phyloP scores from a whole-genome alignment of 2,113 vertebrate species.

The Nanorana parkeri region DNA sequence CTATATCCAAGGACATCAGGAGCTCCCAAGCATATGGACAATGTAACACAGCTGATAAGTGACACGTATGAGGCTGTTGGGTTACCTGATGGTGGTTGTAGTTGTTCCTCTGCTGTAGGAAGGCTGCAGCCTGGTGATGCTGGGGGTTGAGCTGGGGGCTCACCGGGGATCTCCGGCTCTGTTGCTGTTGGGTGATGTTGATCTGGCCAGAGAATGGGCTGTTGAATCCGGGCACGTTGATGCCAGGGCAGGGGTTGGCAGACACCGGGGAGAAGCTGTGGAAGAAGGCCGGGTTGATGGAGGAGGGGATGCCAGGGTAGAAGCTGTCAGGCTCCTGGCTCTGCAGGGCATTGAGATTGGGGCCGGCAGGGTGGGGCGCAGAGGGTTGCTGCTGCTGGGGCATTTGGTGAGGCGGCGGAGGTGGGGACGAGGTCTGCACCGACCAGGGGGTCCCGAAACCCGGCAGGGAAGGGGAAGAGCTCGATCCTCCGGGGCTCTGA shows the following conservation, averaged over 20 bases:
- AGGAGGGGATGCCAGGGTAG: constrained; percentile 90
- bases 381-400: constrained; percentile 57
- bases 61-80: too few relatives aligned
- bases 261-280: constrained; percentile 90
- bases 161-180: constrained; percentile 86
- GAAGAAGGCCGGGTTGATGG: constrained; percentile 93
- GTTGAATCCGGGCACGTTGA: constrained; percentile 82
- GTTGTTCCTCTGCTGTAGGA: constrained; percentile 90
- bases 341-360: constrained; percentile 80
- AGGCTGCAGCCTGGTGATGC: constrained; percentile 83
- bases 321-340: constrained; percentile 86
- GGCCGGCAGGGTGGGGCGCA: constrained; percentile 58
- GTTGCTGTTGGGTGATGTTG: constrained; percentile 81
- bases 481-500: constrained; percentile 74
- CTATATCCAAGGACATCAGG: too few relatives aligned
- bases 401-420: constrained; percentile 72
- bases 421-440: constrained; percentile 89
- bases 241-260: constrained; percentile 83
- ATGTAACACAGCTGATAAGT: too few relatives aligned
- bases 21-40: too few relatives aligned
- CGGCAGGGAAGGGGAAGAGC: constrained; percentile 83
- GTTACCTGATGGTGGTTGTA: constrained; percentile 95
- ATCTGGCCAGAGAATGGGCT: constrained; percentile 90
- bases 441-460: constrained; percentile 95
- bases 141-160: constrained; percentile 86